Percentiles rank a stretch among this genome's conserved stretches.
Conservation (phyloP, 37 sponge, comb jelly and placozoan genomes). For the Spongia lamella region DNA sequence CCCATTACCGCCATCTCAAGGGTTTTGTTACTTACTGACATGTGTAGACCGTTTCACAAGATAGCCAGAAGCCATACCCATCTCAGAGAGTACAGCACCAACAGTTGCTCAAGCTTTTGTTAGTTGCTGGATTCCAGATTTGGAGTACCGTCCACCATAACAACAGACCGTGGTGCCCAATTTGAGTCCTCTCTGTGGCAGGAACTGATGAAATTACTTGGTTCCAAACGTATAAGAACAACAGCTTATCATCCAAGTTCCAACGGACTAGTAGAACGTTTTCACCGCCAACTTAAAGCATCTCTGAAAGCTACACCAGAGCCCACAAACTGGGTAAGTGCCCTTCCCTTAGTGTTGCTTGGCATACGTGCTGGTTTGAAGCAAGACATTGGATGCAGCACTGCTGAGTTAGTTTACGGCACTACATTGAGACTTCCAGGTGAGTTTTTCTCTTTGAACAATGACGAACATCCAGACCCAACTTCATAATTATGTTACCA, state of each 20-base stretch:
- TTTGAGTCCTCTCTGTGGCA: slow-evolving; percentile 50
- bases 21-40: slow-evolving; percentile 31
- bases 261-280: slow-evolving; percentile 62
- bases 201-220: slow-evolving; percentile 31
- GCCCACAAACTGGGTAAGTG: slow-evolving; percentile 20
- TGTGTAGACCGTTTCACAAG: slow-evolving; percentile 44
- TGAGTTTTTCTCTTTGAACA: background rate
- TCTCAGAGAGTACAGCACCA: slow-evolving; percentile 25
- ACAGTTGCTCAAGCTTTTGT: slow-evolving; percentile 48
- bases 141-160: slow-evolving; percentile 53
- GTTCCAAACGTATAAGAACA: slow-evolving; percentile 43
- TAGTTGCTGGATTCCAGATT: slow-evolving; percentile 53
- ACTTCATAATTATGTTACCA: too few relatives aligned
- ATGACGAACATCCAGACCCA: too few relatives aligned
- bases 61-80: slow-evolving; percentile 47
- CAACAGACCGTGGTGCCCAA: slow-evolving; percentile 62
- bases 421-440: slow-evolving; percentile 24
- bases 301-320: slow-evolving; percentile 22
- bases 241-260: slow-evolving; percentile 63
- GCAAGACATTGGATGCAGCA: slow-evolving; percentile 9
- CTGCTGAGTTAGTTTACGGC: slow-evolving; percentile 39
- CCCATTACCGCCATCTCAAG: slow-evolving; percentile 36
- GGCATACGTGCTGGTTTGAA: slow-evolving; percentile 27
- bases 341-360: slow-evolving; percentile 37
- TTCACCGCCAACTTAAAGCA: slow-evolving; percentile 55